Evolutionary conservation across 2,888 invertebrate genomes (phyloP).

Genomic region (Leuctra nigra): DNA sequence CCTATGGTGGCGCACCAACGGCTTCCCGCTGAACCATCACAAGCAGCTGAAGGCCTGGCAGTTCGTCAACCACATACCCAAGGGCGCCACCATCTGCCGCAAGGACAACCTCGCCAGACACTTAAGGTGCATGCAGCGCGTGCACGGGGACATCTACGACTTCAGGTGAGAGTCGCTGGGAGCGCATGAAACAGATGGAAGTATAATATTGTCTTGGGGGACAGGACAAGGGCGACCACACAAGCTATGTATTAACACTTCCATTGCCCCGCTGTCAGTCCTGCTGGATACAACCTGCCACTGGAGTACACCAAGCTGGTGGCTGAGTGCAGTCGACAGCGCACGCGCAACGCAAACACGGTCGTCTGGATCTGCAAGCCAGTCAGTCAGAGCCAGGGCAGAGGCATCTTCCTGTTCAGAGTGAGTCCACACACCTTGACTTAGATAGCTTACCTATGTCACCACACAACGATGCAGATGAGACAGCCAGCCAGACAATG

Average conservation of each 20-base stretch:
- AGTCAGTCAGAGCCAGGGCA: slow-evolving; percentile 76
- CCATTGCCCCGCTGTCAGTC: no score
- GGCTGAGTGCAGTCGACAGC: slow-evolving; percentile 59
- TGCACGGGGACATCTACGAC: slow-evolving; percentile 74
- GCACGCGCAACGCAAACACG: slow-evolving; percentile 39
- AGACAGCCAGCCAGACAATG: no score
- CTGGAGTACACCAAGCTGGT: slow-evolving; percentile 78
- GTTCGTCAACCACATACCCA: slow-evolving; percentile 80
- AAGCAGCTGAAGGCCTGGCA: slow-evolving; percentile 64
- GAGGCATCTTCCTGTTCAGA: slow-evolving; percentile 75
- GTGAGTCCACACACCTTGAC: slow-evolving; percentile 44
- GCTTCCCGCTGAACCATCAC: slow-evolving; percentile 62
- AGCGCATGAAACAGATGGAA: no score
- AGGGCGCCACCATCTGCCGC: slow-evolving; percentile 74
- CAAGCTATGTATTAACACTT: no score
- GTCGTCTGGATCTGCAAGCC: slow-evolving; percentile 90
- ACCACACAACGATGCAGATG: no score
- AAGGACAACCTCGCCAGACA: slow-evolving; percentile 75
- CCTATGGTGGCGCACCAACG: slow-evolving; percentile 75
- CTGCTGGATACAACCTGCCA: slow-evolving; percentile 73
- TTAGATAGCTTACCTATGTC: no score
- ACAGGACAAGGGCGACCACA: no score
- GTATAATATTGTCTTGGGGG: no score
- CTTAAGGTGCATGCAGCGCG: slow-evolving; percentile 71
- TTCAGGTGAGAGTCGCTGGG: slow-evolving; percentile 73